Conservation (phyloP, 2,797 vertebrate species). For the Arrhamphus sclerolepis region DNA sequence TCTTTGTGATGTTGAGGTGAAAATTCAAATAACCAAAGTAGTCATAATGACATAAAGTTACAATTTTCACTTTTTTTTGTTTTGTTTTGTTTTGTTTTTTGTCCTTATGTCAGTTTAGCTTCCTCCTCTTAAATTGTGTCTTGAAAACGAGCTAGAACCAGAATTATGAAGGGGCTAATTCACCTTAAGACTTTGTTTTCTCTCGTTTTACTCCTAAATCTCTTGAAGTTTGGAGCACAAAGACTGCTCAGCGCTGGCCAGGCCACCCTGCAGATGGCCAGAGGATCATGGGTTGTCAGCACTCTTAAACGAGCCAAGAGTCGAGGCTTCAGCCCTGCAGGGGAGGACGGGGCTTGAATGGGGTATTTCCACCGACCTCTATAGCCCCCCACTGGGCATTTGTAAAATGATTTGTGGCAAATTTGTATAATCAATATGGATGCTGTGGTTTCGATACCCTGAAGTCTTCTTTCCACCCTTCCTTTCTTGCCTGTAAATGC, state of each 20-base stretch:
- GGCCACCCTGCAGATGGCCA: slow-evolving; percentile 91
- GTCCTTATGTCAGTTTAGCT: slow-evolving; percentile 6
- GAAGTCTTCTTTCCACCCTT: slow-evolving; percentile 49
- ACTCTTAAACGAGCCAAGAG: slow-evolving; percentile 93
- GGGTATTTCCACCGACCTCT: slow-evolving; percentile 86
- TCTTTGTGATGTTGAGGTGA: slow-evolving; percentile 28
- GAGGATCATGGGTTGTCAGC: slow-evolving; percentile 94
- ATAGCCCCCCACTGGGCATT: slow-evolving; percentile 92
- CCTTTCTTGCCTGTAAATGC: slow-evolving; percentile 54
- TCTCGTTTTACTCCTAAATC: slow-evolving; percentile 56
- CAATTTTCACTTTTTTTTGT: no score
- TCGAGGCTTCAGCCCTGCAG: slow-evolving; percentile 81
- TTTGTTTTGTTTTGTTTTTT: neutral
- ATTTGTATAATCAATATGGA: slow-evolving; percentile 99
- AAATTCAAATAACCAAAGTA: slow-evolving; percentile 15
- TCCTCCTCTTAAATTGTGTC: slow-evolving; percentile 41
- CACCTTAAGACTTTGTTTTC: slow-evolving; percentile 20
- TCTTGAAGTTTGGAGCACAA: slow-evolving; percentile 68
- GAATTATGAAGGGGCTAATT: slow-evolving; percentile 35
- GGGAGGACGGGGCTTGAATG: slow-evolving; percentile 88
- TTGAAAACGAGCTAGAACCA: slow-evolving; percentile 52
- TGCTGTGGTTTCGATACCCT: slow-evolving; percentile 79
- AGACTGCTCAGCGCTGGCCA: slow-evolving; percentile 57
- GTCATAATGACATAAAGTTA: neutral
- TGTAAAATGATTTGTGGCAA: slow-evolving; percentile 99